Base-by-base conservation (phyloP, 2,797 vertebrate species). In the Anguilla marmorata region DNA sequence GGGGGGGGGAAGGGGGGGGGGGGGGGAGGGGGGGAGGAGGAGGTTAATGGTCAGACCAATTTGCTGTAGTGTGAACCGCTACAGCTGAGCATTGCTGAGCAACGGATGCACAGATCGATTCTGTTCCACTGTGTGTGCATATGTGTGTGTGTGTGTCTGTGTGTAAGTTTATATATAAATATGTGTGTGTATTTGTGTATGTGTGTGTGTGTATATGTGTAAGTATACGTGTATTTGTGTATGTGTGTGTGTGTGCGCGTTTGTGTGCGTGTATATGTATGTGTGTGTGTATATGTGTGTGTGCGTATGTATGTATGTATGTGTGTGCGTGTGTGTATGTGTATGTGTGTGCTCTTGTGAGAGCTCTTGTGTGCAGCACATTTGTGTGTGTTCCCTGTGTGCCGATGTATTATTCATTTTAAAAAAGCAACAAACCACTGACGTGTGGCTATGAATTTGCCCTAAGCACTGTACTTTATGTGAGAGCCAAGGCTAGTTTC, bases 1-100 rank as follows among this genome's bases (percentile, higher is more conserved):
- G 86, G 85, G 54, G 88, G 74, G 85, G 82, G 92, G 14, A 86
- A 84, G 80, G 54, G 54, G 1, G 54, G 50, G 58, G 58, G 4
- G 21, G 6, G 21, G 21, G 58, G 58, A 3, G 37, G 37, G 37
- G 37, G 37, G 37, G 37, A 1, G 37, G 37, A 3, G 37, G 37
- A 24, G 72, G 56, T 92, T 85, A 91, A 83, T 45, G 5, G 52
- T 5, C 83, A 54, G 45, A 63, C 12, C 56, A 8, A 79, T 19
- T 45, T 45, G 33, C 12, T 2, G 3, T 16, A 41, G 33, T 14
- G 74, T 79, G 63, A 6, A 66, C 24, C 9, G 63, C 5, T 66
- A 66, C 24, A 27, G 63, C 63, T 24, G 63, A n/a, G 24, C 5
- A 66, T 27, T 66, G n/a, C n/a, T n/a, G 24, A 66, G 24, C 21